Conservation (phyloP, 2,888 invertebrate genomes). For the Nephrocerus scutellatus region DNA sequence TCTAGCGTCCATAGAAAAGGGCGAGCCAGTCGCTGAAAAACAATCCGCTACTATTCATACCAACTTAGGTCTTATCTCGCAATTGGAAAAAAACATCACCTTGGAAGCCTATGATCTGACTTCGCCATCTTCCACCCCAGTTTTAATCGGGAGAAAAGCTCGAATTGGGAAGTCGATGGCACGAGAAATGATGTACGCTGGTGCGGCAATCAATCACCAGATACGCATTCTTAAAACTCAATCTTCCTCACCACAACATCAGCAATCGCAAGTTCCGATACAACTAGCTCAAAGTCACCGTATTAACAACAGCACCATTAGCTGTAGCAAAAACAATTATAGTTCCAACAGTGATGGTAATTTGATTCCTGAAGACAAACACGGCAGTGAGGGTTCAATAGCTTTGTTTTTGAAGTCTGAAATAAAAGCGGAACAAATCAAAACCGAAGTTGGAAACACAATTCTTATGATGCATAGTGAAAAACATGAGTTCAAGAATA, state of each 20-base stretch:
- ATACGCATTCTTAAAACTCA: not conserved
- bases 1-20: too few relatives aligned
- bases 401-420: slow-evolving; percentile 38
- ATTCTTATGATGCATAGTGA: slow-evolving; percentile 21
- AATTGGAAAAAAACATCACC: slow-evolving; percentile 1
- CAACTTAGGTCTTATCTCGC: not conserved
- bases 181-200: slow-evolving; percentile 50
- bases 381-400: slow-evolving; percentile 14
- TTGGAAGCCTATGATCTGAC: slow-evolving; percentile 40
- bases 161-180: slow-evolving; percentile 63
- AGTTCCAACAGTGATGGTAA: slow-evolving; percentile 16
- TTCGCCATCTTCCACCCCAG: slow-evolving; percentile 38
- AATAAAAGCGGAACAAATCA: slow-evolving; percentile 46
- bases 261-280: too few relatives aligned
- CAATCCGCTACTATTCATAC: too few relatives aligned
- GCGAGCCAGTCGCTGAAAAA: too few relatives aligned
- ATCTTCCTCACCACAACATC: slow-evolving; percentile 1
- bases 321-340: slow-evolving; percentile 13
- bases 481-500: slow-evolving; percentile 37
- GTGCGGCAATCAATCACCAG: too few relatives aligned
- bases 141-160: slow-evolving; percentile 48
- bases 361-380: slow-evolving; percentile 11
- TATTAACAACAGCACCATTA: slow-evolving; percentile 20
- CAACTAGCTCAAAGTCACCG: slow-evolving; percentile 4
- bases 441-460: slow-evolving; percentile 44